These are phyloP conservation scores for Eulemur rufifrons DNA, from an alignment of 2,113 vertebrate species.

Conservation along the genomic window DNA sequence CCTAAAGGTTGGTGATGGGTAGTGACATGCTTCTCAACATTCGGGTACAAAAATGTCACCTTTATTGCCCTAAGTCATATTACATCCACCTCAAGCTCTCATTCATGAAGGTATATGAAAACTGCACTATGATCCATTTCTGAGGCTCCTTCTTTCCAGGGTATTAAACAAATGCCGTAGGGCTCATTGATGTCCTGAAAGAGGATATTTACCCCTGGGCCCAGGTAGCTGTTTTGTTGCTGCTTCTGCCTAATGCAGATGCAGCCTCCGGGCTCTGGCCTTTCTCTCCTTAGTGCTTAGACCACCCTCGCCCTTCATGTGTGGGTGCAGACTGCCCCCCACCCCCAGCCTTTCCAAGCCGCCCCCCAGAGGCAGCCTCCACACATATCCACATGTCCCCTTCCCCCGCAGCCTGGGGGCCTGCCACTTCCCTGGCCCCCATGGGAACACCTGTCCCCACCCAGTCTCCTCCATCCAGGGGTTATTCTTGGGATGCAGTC, in stretches of 20 bases:
- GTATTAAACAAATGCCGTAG: background rate
- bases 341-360: fast-evolving
- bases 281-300: background rate
- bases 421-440: background rate
- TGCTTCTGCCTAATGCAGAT: background rate
- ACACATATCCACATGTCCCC: too few species aligned
- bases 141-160: background rate
- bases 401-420: background rate
- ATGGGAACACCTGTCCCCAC: background rate
- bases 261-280: background rate
- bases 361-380: fast-evolving
- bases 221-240: too few species aligned
- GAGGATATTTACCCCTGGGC: background rate
- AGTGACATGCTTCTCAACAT: background rate
- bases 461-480: background rate
- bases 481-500: background rate
- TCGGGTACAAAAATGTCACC: background rate
- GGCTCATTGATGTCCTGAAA: background rate
- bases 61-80: background rate
- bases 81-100: background rate
- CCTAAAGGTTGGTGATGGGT: background rate
- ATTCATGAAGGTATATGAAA: background rate
- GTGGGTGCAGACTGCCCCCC: background rate
- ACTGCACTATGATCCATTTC: background rate
- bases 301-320: background rate